These are phyloP conservation scores for Neosalanx taihuensis DNA, from an alignment of 2,797 vertebrate genomes.

Conservation along the genomic window DNA sequence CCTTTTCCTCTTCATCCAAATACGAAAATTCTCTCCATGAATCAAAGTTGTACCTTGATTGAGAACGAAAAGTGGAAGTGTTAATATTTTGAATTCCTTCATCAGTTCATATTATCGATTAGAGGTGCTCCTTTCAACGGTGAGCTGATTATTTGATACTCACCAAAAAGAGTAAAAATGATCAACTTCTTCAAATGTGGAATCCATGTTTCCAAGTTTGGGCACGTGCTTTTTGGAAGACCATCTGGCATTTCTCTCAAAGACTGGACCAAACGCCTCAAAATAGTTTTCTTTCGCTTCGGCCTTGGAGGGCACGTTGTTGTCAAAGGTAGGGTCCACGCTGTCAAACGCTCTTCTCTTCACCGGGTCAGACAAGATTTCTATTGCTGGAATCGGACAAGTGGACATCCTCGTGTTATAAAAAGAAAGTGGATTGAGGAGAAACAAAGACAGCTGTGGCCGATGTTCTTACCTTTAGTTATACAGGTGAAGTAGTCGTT, in stretches of 20 bases:
- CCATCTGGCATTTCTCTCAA: constrained; percentile 95
- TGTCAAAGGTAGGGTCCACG: constrained; percentile 96
- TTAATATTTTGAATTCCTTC: background rate
- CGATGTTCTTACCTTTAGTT: constrained; percentile 72
- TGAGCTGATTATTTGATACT: constrained; percentile 47
- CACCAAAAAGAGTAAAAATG: constrained; percentile 98
- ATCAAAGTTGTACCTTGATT: constrained; percentile 95
- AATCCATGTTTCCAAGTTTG: constrained; percentile 82
- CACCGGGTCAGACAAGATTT: constrained; percentile 90
- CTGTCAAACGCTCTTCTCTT: constrained; percentile 97
- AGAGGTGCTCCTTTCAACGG: background rate
- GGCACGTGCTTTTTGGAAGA: constrained; percentile 90
- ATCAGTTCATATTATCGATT: background rate
- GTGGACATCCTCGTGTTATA: background rate
- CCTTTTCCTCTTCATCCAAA: constrained; percentile 98
- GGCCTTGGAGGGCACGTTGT: constrained; percentile 86
- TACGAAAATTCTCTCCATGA: constrained; percentile 99
- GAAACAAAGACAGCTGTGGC: background rate
- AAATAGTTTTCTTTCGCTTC: constrained; percentile 96
- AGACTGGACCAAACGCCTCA: constrained; percentile 85
- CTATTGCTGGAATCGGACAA: constrained; percentile 78
- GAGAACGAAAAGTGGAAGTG: background rate
- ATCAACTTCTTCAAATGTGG: constrained; percentile 96
- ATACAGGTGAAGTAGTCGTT: constrained; percentile 91
- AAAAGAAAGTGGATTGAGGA: background rate